phyloP scores from a whole-genome alignment of 2,888 invertebrate genomes.

The Nymphalis c-album region DNA sequence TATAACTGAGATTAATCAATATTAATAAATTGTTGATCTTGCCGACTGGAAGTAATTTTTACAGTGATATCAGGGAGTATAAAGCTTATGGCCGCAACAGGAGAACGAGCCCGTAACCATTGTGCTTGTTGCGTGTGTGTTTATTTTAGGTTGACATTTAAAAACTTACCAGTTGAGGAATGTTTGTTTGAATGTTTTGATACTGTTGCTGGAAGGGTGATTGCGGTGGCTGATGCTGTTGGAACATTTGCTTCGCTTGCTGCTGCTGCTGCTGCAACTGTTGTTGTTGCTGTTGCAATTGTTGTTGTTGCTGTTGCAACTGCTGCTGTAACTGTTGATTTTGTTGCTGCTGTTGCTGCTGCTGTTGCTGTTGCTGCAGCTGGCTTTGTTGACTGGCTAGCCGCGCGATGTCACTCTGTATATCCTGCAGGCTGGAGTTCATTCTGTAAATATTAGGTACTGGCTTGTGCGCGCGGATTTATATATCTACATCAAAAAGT shows the following conservation, averaged over 20 bases:
- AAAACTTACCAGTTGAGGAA: conserved; percentile 78
- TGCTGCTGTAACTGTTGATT: conserved; percentile 63
- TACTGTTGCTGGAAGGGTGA: conserved; percentile 73
- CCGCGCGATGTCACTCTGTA: conserved; percentile 96
- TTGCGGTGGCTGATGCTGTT: conserved; percentile 61
- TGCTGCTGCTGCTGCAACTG: conserved; percentile 66
- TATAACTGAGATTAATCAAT: not conserved
- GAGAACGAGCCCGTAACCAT: conserved; percentile 20
- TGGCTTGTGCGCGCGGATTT: conserved; percentile 38
- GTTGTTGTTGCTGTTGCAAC: conserved; percentile 73
- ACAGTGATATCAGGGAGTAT: conserved; percentile 6
- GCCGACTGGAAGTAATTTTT: not conserved
- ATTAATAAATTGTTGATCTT: no score
- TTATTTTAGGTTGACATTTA: not conserved
- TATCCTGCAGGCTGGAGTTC: conserved; percentile 96
- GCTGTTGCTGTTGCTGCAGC: conserved; percentile 75
- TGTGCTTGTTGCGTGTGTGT: conserved; percentile 17
- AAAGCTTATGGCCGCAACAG: conserved; percentile 23
- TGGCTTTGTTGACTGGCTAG: conserved; percentile 86
- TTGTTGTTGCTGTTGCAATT: conserved; percentile 70
- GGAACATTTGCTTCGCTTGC: conserved; percentile 66
- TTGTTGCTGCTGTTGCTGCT: conserved; percentile 77
- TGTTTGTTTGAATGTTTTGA: conserved; percentile 61
- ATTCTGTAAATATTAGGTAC: conserved; percentile 82
- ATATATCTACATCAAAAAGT: conserved; percentile 30